Base-by-base conservation (phyloP, 2,888 invertebrate species). In the Hyppa rectilinea region DNA sequence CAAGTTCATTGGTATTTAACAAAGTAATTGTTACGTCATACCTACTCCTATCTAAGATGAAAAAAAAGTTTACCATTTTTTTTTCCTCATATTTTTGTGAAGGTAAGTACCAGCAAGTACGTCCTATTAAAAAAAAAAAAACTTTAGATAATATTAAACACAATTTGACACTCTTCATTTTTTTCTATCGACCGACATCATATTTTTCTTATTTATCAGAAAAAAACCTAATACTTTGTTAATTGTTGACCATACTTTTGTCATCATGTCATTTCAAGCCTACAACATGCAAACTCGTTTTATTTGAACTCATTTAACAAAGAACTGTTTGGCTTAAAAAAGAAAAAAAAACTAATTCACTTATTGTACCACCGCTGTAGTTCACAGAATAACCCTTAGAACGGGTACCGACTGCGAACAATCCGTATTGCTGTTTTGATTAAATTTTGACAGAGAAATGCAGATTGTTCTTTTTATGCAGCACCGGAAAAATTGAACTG, bases 391-490 rank as follows among this genome's bases (percentile, higher is more conserved):
- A 92, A 73, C 80, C 63, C 83, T 59, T 45, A 73, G 40, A 78
- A 71, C 75, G 76, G 75, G 83, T 85, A 85, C 81, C 79, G 78
- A 84, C 82, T 76, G 83, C 85, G 88, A 89, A 89, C 91, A 91
- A 89, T 89, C 86, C 89, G 90, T 91, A 92, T 93, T 93, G 94
- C 93, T 94, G 93, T 92, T 94, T 94, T 94, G 94, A 94, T 94
- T 94, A 94, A 94, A 94, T 94, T 94, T 93, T 89, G 90, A 91
- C 92, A 91, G 90, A 83, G 85, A 86, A 87, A 88, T 91, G 91
- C 90, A 90, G 90, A 93, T 91, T 93, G 92, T 89, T 89, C 91
- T 89, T 92, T 93, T 92, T 91, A 89, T 90, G 87, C 91, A 89
- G 83, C 84, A 70, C 80, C 75, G 78, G 72, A 85, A 80, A 87